Evolutionary conservation across 2,888 invertebrate species (phyloP), one percentile per base, ranked within the genome.

Genomic region (Willowsia nigromaculata): DNA sequence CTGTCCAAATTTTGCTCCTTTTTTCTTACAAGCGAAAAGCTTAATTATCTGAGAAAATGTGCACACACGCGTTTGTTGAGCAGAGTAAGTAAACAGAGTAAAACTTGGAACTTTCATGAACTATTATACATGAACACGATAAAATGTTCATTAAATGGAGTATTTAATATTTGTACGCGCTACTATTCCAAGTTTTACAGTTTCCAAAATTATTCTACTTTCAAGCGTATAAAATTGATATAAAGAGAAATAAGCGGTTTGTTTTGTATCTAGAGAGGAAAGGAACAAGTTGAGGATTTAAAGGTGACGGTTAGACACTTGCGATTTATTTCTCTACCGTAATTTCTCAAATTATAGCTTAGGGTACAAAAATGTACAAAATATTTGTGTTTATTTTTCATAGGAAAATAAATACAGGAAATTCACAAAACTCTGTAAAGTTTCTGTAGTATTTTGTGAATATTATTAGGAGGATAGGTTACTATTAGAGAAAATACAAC

Each of bases 1-100:
- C 71, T 71, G 71, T 71, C 71, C 71, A 71, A 71, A 37, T 43
- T 71, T 71, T 71, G 71, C 71, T 71, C 71, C 71, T 71, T 68
- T 68, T 68, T 62, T 15, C 33, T 4, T 62, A 30, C 2, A 30
- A 62, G 30, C 30, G 27, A 62, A 1, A 65, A 65, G 65, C 65
- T 22, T 2, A 18, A 37, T 62, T 13, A 13, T 43, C 13, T 43
- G 9, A 13, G 11, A 43, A 43, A 43, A n/a, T n/a, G n/a, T n/a
- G 37, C 9, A 37, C 37, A 37, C 37, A 37, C 37, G 9, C 37
- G 9, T 37, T 37, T 43, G n/a, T n/a, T n/a, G n/a, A n/a, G n/a
- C n/a, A n/a, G n/a, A n/a, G n/a, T n/a, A n/a, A n/a, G n/a, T n/a
- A 9, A 3, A 43, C 9, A 43, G 11, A 9, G 43, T 43, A 43